Evolutionary conservation across 2,888 invertebrate species (phyloP), one percentile per base, ranked within the genome.

Genomic region (Leptinotarsa juncta): DNA sequence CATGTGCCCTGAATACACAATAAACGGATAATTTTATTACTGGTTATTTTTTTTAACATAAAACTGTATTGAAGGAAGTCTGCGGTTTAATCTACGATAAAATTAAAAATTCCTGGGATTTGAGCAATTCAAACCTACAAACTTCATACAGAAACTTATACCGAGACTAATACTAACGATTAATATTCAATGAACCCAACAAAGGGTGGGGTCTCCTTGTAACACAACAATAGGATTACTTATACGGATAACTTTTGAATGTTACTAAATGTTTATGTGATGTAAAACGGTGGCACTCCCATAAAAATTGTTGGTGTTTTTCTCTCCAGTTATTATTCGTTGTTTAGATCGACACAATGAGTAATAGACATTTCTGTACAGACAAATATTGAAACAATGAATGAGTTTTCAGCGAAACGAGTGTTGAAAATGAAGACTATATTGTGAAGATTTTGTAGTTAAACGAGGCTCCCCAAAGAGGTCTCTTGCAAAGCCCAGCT

Each of bases 211-310:
- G 62, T 57, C 62, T 32, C 18, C 32, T n/a, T 62, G 62, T 15
- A 14, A 42, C 42, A 42, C 62, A 62, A 62, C 62, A 62, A 62
- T 62, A 32, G 62, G 62, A 62, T 26, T 62, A 62, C 42, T 57
- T 57, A 57, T 57, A 57, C 23, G 57, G 57, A 57, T 57, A 57
- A 62, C 62, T 62, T 62, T 62, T 62, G 62, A 62, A 62, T 62
- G 62, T 62, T 62, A 32, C 42, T 62, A 42, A 32, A 62, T 62
- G 62, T 62, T 62, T 42, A 62, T 62, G 62, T 42, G 62, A 62
- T 62, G 62, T 62, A 32, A 62, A 62, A 32, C 62, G 10, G 62
- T 62, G 62, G 62, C 62, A 62, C 62, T 62, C 62, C 62, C 62
- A 62, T 42, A 62, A 62, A 18, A 62, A 62, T 32, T 32, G 62